These are phyloP conservation scores for Gallinago paraguaiae DNA, from an alignment of 2,113 vertebrate species.

Conservation along the genomic window DNA sequence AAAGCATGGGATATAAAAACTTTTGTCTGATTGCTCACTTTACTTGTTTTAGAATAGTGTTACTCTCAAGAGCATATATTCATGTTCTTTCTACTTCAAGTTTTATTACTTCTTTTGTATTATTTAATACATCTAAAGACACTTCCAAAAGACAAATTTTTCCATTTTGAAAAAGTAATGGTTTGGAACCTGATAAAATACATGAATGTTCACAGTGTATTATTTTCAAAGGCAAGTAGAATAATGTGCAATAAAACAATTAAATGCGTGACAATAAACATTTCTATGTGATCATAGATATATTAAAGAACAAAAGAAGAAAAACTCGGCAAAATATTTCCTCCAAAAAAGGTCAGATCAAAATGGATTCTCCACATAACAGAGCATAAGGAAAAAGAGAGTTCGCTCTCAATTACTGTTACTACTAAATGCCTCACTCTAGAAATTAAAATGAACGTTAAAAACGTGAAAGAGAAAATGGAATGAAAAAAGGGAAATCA, in stretches of 20 bases:
- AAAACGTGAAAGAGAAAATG: slow-evolving; percentile 29
- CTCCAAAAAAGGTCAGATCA: slow-evolving; percentile 27
- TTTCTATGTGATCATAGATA: slow-evolving; percentile 3
- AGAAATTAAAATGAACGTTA: slow-evolving; percentile 29
- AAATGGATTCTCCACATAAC: slow-evolving; percentile 14
- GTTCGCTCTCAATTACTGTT: slow-evolving; percentile 19
- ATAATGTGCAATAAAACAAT: slow-evolving; percentile 68
- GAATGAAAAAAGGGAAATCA: slow-evolving; percentile 16
- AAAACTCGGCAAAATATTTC: slow-evolving; percentile 49
- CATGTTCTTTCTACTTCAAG: slow-evolving; percentile 83
- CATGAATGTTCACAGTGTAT: slow-evolving; percentile 53
- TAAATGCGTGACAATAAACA: slow-evolving; percentile 56
- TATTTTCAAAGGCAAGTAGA: slow-evolving; percentile 61
- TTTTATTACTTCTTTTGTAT: slow-evolving; percentile 89
- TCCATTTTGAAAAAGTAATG: slow-evolving; percentile 91
- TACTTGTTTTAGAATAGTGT: slow-evolving; percentile 74
- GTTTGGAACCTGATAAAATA: slow-evolving; percentile 76
- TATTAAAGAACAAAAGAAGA: slow-evolving; percentile 27
- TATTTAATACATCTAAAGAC: slow-evolving; percentile 91
- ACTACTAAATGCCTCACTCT: slow-evolving; percentile 12
- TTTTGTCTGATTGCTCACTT: slow-evolving; percentile 83
- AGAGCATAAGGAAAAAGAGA: not conserved
- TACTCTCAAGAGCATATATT: slow-evolving; percentile 83
- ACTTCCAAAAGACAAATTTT: slow-evolving; percentile 90
- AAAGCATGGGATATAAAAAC: slow-evolving; percentile 80